Percentiles rank a stretch among this genome's conserved stretches.
phyloP scores from a whole-genome alignment of 2,113 vertebrate species.

The Cromileptes altivelis region DNA sequence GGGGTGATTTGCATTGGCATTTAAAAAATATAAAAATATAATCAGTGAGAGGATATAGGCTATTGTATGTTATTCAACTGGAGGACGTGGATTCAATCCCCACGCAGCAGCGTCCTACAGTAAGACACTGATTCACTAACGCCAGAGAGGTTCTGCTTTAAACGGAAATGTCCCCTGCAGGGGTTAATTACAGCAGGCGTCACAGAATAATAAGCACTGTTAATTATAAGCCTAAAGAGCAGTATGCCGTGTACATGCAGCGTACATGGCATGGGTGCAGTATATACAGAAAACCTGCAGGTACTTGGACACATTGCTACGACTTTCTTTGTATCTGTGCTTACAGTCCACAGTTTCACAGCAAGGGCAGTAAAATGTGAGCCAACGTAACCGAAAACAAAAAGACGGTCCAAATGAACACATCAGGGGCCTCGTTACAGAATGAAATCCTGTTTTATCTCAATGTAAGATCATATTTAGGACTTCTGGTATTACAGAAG shows the following conservation, averaged over 20 bases:
- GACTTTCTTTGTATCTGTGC: neutral
- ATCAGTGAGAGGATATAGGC: neutral
- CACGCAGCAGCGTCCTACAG: neutral
- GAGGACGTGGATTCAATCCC: neutral
- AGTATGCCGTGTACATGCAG: neutral
- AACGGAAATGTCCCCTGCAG: conserved; percentile 12
- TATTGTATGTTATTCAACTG: neutral
- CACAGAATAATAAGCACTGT: neutral
- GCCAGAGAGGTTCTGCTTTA: neutral
- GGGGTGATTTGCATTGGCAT: neutral
- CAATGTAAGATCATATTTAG: too few species aligned
- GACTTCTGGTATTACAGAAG: too few species aligned
- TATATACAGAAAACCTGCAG: neutral
- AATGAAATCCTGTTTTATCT: too few species aligned
- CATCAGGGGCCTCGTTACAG: too few species aligned
- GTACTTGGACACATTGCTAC: neutral
- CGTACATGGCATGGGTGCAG: neutral
- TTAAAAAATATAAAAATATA: neutral
- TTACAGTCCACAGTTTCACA: neutral
- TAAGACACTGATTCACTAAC: neutral
- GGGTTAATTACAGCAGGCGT: conserved; percentile 1
- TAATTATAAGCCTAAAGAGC: neutral
- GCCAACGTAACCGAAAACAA: neutral
- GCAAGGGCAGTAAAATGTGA: neutral
- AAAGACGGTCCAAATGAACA: neutral